Evolutionary conservation across 2,888 invertebrate species (phyloP), one percentile per base, ranked within the genome.

Genomic region (Orthosia gracilis): DNA sequence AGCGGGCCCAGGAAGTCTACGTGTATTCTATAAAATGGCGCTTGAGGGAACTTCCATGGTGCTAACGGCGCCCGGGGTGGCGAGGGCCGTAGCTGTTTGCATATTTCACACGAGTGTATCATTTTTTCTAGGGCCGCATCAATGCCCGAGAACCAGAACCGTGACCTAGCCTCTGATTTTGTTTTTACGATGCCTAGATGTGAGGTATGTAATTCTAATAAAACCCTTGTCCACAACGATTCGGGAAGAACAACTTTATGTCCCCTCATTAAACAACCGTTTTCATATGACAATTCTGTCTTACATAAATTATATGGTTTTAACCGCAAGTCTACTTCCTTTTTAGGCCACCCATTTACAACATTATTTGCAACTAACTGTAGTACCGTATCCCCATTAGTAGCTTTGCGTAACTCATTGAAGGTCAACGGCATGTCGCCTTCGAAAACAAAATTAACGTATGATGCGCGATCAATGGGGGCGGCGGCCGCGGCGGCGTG

Each of bases 101-200:
- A 70, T 2, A 71, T 50, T 0, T 62, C 62, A 21, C 70, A 75
- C 12, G 49, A 61, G 5, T 15, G 1, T 3, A 71, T 67, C 50
- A 75, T 55, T 17, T 2, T 13, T 40, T 75, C 75, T 0, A 75
- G 7, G 2, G 69, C 66, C 12, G 52, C 21, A 9, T 75, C 70
- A 4, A 75, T 49, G 0, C 69, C 69, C 11, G 75, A 62, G 13
- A 70, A 75, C 70, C 75, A 75, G 62, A 75, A 4, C 11, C 75
- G 61, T 11, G 65, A 50, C 1, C 69, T 52, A 3, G 74, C 69
- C 23, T 73, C 73, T 0, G 62, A 15, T 47, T 62, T 62, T 5
- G 47, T 62, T 47, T 62, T 62, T 4, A 62, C 62, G 2, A 62
- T 49, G 12, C 62, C 62, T 15, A 58, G 40, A n/a, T 58, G 58